These are phyloP conservation scores for Conger conger DNA, from an alignment of 2,113 vertebrate genomes.

Conservation along the genomic window DNA sequence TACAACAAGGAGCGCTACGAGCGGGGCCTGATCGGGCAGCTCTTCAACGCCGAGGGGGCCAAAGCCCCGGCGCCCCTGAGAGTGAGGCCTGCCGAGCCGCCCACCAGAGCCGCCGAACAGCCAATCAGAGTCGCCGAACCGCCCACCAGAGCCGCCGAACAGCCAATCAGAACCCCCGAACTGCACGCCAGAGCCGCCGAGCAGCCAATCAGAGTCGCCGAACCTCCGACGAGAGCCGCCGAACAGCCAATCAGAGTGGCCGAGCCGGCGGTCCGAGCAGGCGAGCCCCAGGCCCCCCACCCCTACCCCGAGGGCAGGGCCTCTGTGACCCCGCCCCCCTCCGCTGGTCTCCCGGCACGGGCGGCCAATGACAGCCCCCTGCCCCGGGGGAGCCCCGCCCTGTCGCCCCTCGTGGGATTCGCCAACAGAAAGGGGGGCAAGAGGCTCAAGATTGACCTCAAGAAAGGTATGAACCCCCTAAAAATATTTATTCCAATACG, in stretches of 20 bases:
- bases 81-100: slow-evolving; percentile 67
- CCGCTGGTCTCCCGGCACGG: slow-evolving; percentile 53
- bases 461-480: slow-evolving; percentile 89
- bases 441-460: slow-evolving; percentile 89
- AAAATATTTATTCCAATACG: neutral
- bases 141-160: slow-evolving; percentile 31
- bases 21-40: slow-evolving; percentile 80
- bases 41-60: slow-evolving; percentile 66
- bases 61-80: slow-evolving; percentile 73
- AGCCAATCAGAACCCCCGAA: slow-evolving; percentile 39
- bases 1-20: slow-evolving; percentile 84
- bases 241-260: slow-evolving; percentile 14
- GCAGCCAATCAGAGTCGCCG: slow-evolving; percentile 30
- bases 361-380: slow-evolving; percentile 61
- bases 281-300: no score
- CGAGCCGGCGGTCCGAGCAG: no score
- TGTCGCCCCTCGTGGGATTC: slow-evolving; percentile 77
- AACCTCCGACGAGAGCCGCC: slow-evolving; percentile 42
- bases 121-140: slow-evolving; percentile 40
- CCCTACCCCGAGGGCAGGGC: neutral
- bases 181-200: slow-evolving; percentile 39
- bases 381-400: slow-evolving; percentile 69
- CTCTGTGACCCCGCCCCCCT: slow-evolving; percentile 22
- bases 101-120: slow-evolving; percentile 31
- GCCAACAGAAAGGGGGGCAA: slow-evolving; percentile 83